Evolutionary conservation across 2,113 vertebrate species (phyloP).

Genomic region (Andinoacara biseriatus): DNA sequence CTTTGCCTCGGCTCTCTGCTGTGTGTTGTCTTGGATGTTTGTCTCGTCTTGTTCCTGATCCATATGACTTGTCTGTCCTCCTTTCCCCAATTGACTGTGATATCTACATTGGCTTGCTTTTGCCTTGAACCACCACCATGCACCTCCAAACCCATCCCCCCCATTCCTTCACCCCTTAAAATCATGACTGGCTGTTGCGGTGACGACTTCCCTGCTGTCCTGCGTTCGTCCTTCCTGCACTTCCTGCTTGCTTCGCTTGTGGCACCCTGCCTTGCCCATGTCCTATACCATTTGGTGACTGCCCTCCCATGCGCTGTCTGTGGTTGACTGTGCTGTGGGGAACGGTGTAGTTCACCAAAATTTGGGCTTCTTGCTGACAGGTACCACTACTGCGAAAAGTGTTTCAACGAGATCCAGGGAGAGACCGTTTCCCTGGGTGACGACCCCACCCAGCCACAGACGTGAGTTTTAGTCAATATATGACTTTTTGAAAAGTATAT

Average conservation of each 20-base stretch:
- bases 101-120: conserved; percentile 91
- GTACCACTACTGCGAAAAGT: conserved; percentile 99
- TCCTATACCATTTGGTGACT: conserved; percentile 88
- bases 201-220: conserved; percentile 86
- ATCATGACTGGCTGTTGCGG: conserved; percentile 91
- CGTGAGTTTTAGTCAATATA: conserved; percentile 84
- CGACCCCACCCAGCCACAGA: conserved; percentile 97
- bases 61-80: conserved; percentile 57
- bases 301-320: conserved; percentile 87
- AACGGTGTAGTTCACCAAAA: conserved; percentile 96
- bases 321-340: conserved; percentile 93
- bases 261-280: conserved; percentile 83
- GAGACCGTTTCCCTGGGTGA: conserved; percentile 98
- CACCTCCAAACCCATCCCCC: conserved; percentile 49
- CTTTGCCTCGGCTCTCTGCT: conserved; percentile 96
- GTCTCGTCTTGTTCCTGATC: conserved; percentile 76
- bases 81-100: conserved; percentile 82
- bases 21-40: conserved; percentile 71
- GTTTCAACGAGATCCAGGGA: conserved; percentile 99
- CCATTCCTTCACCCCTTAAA: conserved; percentile 70
- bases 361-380: conserved; percentile 99
- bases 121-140: conserved; percentile 74
- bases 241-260: conserved; percentile 84
- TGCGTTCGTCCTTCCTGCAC: conserved; percentile 86
- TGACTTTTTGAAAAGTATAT: neutral